Evolutionary conservation across 2,797 vertebrate genomes (phyloP), one percentile per base, ranked within the genome.

Genomic region (Arremon aurantiirostris): DNA sequence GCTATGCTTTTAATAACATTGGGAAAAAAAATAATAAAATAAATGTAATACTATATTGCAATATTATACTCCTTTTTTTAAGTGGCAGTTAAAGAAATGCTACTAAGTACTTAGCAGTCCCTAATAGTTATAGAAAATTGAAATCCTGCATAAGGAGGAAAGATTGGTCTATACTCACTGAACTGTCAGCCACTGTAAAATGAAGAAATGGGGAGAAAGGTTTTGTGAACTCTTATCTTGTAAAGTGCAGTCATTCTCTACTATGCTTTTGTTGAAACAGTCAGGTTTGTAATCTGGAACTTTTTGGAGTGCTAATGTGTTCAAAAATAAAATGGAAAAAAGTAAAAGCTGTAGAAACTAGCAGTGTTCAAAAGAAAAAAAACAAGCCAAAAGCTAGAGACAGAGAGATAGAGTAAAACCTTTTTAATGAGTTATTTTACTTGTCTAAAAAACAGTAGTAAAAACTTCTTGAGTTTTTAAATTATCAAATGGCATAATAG

Each of bases 181-280:
- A 83, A 28, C 16, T 70, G 6, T 47, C 28, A 83, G 15, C 12
- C 42, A 57, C 30, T 30, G 10, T 73, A 59, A 57, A 73, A 77
- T 23, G 21, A 18, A 19, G 5, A 2, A 2, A 4, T 1, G 0
- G 4, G 6, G 4, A 53, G 9, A 10, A 17, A 17, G 8, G 23
- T 35, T 76, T 39, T 59, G 23, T 86, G 56, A 50, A 69, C 18
- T 65, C 46, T 26, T 60, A 12, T 41, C 35, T 60, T 61, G 20
- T 64, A 28, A 37, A 69, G 8, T 64, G 8, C 19, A 41, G 47
- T 61, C 26, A 37, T 69, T 89, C 12, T 75, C 8, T 65, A 21
- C 13, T 71, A 12, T 10, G 32, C 20, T 64, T 72, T 63, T 77
- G 32, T 47, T 78, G 28, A 89, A 91, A 49, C 22, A 78, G 34